Percentiles rank a stretch among this genome's conserved stretches.
Evolutionary conservation across 2,797 vertebrate genomes (phyloP).

Genomic region (Pelochelys cantorii): DNA sequence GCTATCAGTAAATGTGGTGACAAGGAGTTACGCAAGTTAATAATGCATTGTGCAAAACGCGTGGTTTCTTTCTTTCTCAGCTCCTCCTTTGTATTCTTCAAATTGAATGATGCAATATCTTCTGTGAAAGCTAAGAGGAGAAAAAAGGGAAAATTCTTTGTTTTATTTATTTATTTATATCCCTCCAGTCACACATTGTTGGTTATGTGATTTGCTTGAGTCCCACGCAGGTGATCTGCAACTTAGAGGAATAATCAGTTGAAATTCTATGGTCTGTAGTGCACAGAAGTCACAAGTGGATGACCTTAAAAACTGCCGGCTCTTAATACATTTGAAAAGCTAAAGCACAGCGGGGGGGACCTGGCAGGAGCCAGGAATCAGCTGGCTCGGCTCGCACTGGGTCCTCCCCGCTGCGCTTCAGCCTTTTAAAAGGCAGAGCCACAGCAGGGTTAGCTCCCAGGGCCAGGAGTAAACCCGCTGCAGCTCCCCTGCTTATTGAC

Average conservation of each 20-base stretch:
- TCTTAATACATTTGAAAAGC: too few relatives aligned
- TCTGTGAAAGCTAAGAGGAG: background rate
- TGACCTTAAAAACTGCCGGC: accelerated
- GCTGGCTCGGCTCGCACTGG: too few relatives aligned
- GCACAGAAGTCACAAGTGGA: background rate
- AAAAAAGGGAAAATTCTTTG: background rate
- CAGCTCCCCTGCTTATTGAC: too few relatives aligned
- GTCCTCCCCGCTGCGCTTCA: too few relatives aligned
- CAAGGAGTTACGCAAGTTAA: background rate
- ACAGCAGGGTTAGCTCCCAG: too few relatives aligned
- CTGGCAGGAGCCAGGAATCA: too few relatives aligned
- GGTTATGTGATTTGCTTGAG: background rate
- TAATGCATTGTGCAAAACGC: background rate
- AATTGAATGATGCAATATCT: background rate
- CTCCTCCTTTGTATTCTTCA: background rate
- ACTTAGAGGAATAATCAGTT: background rate
- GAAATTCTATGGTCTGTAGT: background rate
- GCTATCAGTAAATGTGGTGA: background rate
- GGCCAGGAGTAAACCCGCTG: too few relatives aligned
- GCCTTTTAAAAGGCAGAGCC: too few relatives aligned
- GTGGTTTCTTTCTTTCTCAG: background rate
- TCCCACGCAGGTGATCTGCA: background rate
- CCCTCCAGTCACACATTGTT: background rate
- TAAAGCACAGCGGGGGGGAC: too few relatives aligned
- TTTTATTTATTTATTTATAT: background rate